Conservation (phyloP, 2,797 vertebrate genomes). For the Lophotriccus pileatus region DNA sequence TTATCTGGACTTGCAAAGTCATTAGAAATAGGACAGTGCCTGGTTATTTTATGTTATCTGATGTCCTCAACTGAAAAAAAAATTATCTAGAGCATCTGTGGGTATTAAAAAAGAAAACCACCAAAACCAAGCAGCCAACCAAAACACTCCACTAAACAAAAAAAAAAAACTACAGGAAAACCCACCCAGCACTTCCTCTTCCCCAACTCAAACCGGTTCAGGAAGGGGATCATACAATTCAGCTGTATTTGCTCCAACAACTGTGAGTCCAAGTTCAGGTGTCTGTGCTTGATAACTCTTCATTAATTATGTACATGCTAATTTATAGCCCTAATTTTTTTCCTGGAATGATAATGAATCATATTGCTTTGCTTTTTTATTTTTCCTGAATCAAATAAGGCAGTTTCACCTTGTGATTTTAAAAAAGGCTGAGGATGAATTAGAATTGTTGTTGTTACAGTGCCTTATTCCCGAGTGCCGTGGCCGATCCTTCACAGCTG, state of each 20-base stretch:
- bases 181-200: neutral
- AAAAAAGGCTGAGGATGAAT: neutral
- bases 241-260: neutral
- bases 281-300: neutral
- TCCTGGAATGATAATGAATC: neutral
- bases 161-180: too few relatives aligned
- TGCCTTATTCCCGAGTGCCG: conserved; percentile 85
- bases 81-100: neutral
- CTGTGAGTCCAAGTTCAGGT: neutral
- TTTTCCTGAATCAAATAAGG: neutral
- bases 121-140: neutral
- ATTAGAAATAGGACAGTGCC: neutral
- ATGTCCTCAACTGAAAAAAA: neutral
- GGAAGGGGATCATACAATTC: neutral
- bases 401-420: neutral
- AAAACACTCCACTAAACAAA: neutral
- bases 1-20: neutral
- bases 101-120: neutral
- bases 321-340: neutral
- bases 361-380: neutral
- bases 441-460: conserved; percentile 69
- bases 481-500: conserved; percentile 82
- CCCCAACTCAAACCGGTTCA: neutral
- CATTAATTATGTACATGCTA: neutral
- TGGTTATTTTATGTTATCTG: neutral